Evolutionary conservation across 2,113 vertebrate species (phyloP), one percentile per base, ranked within the genome.

Genomic region (Opisthocomus hoazin): DNA sequence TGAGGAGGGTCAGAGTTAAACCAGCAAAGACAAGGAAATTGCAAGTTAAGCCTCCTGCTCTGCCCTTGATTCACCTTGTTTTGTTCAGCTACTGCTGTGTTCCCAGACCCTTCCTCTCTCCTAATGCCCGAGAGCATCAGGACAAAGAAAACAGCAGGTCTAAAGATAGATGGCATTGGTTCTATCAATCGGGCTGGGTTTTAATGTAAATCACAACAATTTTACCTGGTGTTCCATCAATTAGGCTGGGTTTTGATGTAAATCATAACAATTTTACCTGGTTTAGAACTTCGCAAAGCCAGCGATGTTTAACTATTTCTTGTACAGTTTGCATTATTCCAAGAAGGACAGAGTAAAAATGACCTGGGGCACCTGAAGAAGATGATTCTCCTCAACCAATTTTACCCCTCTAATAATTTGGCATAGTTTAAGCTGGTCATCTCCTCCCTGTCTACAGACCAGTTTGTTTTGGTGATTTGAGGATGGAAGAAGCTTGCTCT

Each of bases 1-100:
- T 60, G 37, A 7, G 1, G 75, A 91, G 57, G 73, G 91, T 85
- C 85, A 91, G 83, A 88, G 53, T 93, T 89, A 93, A 96, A 79
- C 68, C 74, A 96, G 96, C 91, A 96, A 93, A 93, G 90, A 79
- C 78, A 86, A 95, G 96, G 96, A 97, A 97, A 97, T 95, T 95
- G 80, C 80, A 77, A 87, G 90, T 95, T 97, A 97, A 97, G 95
- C 91, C 88, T 89, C 85, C 63, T 57, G 32, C 32, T 88, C 70
- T 92, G 88, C 94, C 79, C 82, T 95, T 87, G 87, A 91, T 89
- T 96, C 95, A 96, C 96, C 94, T 94, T 96, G 91, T 41, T 95
- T 93, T 87, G 63, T 63, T 94, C 89, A 92, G 85, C 54, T 81
- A 39, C 78, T 15, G 30, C n/a, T 87, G 37, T 27, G 21, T 22